Evolutionary conservation across 2,113 vertebrate genomes (phyloP), one percentile per base, ranked within the genome.

Genomic region (Atrichornis clamosus): DNA sequence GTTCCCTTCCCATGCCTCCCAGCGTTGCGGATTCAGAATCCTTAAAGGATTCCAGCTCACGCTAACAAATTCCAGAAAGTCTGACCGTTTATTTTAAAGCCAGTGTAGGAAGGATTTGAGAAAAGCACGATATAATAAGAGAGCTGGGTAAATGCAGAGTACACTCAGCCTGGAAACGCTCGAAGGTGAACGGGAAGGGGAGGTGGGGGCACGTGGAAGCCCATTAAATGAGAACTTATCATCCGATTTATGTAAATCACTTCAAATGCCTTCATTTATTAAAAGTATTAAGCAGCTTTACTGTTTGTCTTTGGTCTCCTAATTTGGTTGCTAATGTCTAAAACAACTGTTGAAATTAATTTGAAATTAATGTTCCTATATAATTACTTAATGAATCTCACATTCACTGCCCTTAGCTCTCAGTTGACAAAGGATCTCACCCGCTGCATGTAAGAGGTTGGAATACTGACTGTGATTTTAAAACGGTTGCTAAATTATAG

Each of bases 371-470:
- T 93, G 92, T 95, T 95, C 65, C 91, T 68, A 60, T 95, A n/a
- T 95, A 96, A 97, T 97, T 96, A 96, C 90, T 96, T 97, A 95
- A 97, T 95, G 94, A 97, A 85, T 85, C 93, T 94, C 94, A 87
- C 87, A 94, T 93, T 91, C 70, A 27, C 94, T 97, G 96, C 95
- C 95, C 94, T 97, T 50, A 87, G 89, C 93, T 82, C 58, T 53
- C 67, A 33, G 50, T 1, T 90, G 84, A 96, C 87, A 95, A 96
- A 94, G 84, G 84, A 91, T 89, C 80, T 92, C 94, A 84, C 83
- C 60, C 68, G 20, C 81, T 1, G 1, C 46, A 76, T 13, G 47
- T 24, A 55, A 91, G 78, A 83, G 94, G 89, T 13, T 93, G 74
- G 78, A 95, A 76, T 69, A 33, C 91, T 44, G 64, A 58, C 87